Base-by-base conservation (phyloP, 35 echinoderm and acorn worm genomes). In the Apostichopus californicus region DNA sequence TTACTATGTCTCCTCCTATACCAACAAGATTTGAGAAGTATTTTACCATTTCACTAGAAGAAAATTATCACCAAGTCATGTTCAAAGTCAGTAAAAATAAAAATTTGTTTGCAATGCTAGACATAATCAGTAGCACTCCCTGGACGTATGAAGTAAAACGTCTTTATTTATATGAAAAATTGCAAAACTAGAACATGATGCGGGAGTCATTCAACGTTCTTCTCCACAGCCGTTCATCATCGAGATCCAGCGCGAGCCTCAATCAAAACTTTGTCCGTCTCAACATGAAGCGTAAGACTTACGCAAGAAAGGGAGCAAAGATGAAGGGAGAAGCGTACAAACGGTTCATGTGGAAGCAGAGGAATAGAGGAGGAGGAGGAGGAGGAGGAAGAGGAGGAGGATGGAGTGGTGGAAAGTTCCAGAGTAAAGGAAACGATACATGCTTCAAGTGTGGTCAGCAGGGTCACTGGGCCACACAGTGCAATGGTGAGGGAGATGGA, bases 201-300 rank as follows among this genome's bases (percentile, higher is more conserved):
- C 34, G 34, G 1, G 34, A 46, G 34, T 46, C 18, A 11, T 22
- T 80, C 52, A 80, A 80, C 5, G 13, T 82, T 82, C 23, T 53
- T 24, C 23, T 53, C 80, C 14, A 52, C 4, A 89, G 86, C 60
- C 17, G 21, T 14, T 1, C 55, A 85, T 85, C 81, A 9, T n/a
- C 57, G 13, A 89, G 54, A 52, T 89, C 86, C 9, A 63, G 63
- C 9, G 14, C 58, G 6, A 95, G 87, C 21, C 87, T 99, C 26
- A 99, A 99, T 79, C 95, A 99, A 82, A 99, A 99, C 88, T 99
- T 94, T 95, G 97, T 99, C 15, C 91, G 90, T 17, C 92, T 99
- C 53, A 96, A 99, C 90, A 93, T 99, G 95, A 94, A 92, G 65
- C 87, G 89, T 21, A 99, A 99, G 86, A 94, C 91, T 8, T 99